Conservation (phyloP, 2,113 vertebrate species). For the Thermophis baileyi region DNA sequence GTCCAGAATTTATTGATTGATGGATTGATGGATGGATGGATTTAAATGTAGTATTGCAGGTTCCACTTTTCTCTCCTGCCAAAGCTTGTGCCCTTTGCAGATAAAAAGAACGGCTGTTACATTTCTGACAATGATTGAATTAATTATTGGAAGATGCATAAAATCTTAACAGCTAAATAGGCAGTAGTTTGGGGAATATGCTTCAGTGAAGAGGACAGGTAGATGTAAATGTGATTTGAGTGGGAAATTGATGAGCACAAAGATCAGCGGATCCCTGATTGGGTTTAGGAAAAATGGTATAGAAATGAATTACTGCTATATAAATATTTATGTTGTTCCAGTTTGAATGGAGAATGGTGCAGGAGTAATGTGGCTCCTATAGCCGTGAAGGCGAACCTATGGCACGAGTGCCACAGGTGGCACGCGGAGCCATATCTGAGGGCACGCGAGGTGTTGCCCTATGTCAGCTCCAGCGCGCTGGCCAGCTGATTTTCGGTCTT, state of each 20-base stretch:
- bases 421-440: too few species aligned
- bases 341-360: neutral
- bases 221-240: neutral
- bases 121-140: neutral
- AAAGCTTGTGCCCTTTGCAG: neutral
- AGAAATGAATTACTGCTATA: neutral
- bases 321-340: neutral
- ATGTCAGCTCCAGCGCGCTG: too few species aligned
- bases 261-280: neutral
- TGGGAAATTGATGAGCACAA: neutral
- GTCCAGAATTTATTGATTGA: too few species aligned
- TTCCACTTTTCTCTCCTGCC: neutral
- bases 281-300: neutral
- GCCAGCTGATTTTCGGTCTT: too few species aligned
- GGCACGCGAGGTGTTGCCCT: too few species aligned
- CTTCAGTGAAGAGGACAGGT: neutral
- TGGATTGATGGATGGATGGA: neutral
- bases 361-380: neutral
- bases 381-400: too few species aligned
- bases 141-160: neutral
- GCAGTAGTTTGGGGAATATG: neutral
- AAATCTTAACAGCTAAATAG: neutral
- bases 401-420: too few species aligned
- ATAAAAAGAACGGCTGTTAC: neutral
- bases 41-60: neutral